Conservation (phyloP, 2,797 vertebrate species). For the Peromyscus nudipes region DNA sequence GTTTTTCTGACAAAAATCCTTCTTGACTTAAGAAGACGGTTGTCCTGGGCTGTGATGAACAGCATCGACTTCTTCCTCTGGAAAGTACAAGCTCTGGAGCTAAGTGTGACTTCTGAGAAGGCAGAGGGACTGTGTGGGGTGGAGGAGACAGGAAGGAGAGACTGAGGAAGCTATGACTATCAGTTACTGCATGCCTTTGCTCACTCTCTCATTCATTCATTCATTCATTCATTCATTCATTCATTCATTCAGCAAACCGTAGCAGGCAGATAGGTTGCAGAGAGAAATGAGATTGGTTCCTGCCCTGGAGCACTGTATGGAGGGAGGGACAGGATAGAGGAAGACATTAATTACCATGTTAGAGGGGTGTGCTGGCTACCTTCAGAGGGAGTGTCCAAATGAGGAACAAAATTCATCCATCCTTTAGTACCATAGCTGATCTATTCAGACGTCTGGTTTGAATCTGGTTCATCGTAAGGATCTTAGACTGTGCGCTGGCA, state of each 20-base stretch:
- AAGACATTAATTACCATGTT: not conserved
- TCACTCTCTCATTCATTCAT: not conserved
- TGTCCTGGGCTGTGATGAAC: slow-evolving; percentile 45
- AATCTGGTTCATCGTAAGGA: not conserved
- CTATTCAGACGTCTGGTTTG: not conserved
- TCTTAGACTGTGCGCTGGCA: not conserved
- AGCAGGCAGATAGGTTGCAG: not conserved
- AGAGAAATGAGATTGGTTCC: not conserved
- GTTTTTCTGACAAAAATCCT: slow-evolving; percentile 63
- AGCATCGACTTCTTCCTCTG: slow-evolving; percentile 64
- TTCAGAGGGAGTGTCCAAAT: not conserved
- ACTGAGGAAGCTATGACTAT: not conserved
- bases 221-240: not conserved
- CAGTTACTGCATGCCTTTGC: not conserved
- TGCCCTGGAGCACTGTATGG: not conserved
- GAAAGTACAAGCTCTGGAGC: slow-evolving; percentile 51
- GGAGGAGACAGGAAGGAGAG: not conserved
- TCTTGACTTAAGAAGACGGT: slow-evolving; percentile 65
- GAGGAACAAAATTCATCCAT: not conserved
- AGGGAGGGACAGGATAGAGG: not conserved
- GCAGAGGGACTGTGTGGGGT: not conserved
- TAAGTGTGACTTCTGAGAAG: slow-evolving; percentile 45
- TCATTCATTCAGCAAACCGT: not conserved
- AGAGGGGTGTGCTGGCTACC: not conserved
- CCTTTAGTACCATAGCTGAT: not conserved